Conservation (phyloP, 2,113 vertebrate species). For the Cryptomyrus ogoouensis region DNA sequence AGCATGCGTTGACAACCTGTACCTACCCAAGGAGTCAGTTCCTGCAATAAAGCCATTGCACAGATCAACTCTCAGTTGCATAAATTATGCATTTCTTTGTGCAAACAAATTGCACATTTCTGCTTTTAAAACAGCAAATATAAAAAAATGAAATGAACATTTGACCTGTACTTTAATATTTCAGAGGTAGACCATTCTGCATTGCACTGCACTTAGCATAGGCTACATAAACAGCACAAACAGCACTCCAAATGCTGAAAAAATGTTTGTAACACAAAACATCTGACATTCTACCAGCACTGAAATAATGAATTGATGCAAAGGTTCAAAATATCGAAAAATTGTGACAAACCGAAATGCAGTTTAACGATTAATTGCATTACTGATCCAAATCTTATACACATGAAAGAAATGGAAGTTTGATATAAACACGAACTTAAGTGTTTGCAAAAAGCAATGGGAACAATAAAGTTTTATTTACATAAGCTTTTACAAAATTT, state of each 20-base stretch:
- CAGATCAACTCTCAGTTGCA: background rate
- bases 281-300: background rate
- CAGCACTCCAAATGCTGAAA: background rate
- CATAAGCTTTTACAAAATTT: background rate
- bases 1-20: background rate
- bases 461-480: constrained; percentile 10
- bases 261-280: background rate
- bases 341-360: background rate
- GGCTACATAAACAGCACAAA: background rate
- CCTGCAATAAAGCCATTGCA: background rate
- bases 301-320: background rate
- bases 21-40: background rate
- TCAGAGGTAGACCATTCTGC: background rate
- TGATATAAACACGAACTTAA: background rate
- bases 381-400: background rate
- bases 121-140: background rate
- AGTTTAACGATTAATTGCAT: background rate
- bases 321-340: background rate
- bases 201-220: background rate
- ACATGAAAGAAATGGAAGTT: background rate
- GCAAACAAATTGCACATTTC: background rate
- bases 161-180: background rate
- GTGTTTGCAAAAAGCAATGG: background rate
- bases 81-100: background rate
- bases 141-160: background rate